These are phyloP conservation scores for Laterallus jamaicensis DNA, from an alignment of 2,113 vertebrate genomes.

Conservation along the genomic window DNA sequence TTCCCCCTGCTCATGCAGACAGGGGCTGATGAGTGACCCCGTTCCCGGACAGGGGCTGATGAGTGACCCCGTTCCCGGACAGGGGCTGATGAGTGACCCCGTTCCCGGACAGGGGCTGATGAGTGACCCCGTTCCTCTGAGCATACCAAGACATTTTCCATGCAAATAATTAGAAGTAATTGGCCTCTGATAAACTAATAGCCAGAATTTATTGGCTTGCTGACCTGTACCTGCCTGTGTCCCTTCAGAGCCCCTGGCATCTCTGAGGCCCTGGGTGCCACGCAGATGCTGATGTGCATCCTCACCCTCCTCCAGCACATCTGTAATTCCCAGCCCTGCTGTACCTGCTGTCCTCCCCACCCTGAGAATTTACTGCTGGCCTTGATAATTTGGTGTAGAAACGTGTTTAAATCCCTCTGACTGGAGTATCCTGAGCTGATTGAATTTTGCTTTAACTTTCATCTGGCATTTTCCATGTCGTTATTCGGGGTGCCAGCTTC, in stretches of 20 bases:
- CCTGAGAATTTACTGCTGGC: neutral
- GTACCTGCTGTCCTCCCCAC: neutral
- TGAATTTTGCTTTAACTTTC: neutral
- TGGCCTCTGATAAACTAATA: neutral
- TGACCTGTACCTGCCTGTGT: neutral
- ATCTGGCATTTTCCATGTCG: neutral
- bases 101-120: neutral
- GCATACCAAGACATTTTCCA: neutral
- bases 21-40: neutral
- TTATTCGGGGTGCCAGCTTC: neutral
- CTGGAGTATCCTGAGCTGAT: neutral
- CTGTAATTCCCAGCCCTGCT: neutral
- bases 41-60: neutral
- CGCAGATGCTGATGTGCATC: neutral
- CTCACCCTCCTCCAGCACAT: neutral
- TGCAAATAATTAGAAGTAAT: neutral
- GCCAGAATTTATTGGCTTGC: neutral
- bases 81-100: neutral
- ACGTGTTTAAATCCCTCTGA: neutral
- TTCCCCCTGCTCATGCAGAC: rapidly evolving
- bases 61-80: neutral
- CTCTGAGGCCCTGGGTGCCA: neutral
- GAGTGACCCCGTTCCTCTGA: neutral
- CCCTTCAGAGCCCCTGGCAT: neutral
- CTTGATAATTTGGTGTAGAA: neutral